phyloP scores from a whole-genome alignment of 2,113 vertebrate species.

The Chionomys nivalis region DNA sequence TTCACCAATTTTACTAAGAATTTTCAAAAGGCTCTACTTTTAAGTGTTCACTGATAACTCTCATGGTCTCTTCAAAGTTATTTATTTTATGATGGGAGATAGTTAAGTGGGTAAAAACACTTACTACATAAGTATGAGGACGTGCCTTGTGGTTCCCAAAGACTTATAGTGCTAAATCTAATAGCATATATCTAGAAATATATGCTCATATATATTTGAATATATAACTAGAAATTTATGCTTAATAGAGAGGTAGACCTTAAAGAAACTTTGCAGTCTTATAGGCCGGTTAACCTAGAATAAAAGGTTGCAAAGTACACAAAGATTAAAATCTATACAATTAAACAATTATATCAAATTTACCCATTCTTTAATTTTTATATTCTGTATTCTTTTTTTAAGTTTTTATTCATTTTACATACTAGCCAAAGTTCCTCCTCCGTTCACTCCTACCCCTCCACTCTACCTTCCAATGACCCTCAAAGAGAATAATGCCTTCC shows the following conservation, averaged over 20 bases:
- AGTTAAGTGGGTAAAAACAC: background rate
- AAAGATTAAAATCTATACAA: too few relatives aligned
- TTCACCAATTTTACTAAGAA: background rate
- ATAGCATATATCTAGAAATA: background rate
- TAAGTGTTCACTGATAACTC: background rate
- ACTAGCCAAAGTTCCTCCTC: too few relatives aligned
- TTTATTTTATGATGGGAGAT: background rate
- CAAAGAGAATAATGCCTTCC: too few relatives aligned
- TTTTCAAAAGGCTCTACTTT: background rate
- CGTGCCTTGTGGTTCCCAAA: background rate
- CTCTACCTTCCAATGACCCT: too few relatives aligned
- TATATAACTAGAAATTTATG: background rate
- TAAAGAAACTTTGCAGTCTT: background rate
- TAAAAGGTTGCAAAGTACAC: background rate
- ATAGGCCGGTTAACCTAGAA: background rate
- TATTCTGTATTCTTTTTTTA: background rate
- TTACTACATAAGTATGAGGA: background rate
- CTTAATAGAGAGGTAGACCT: background rate
- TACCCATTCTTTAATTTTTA: background rate
- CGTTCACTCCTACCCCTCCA: too few relatives aligned
- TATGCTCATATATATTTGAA: too few relatives aligned
- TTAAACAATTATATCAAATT: background rate
- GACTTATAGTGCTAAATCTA: background rate
- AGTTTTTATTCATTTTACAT: too few relatives aligned
- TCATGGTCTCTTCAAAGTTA: background rate